Percentiles rank a stretch among this genome's conserved stretches.
These are phyloP conservation scores for Chrosomus eos DNA, from an alignment of 2,797 vertebrate genomes.

Conservation along the genomic window DNA sequence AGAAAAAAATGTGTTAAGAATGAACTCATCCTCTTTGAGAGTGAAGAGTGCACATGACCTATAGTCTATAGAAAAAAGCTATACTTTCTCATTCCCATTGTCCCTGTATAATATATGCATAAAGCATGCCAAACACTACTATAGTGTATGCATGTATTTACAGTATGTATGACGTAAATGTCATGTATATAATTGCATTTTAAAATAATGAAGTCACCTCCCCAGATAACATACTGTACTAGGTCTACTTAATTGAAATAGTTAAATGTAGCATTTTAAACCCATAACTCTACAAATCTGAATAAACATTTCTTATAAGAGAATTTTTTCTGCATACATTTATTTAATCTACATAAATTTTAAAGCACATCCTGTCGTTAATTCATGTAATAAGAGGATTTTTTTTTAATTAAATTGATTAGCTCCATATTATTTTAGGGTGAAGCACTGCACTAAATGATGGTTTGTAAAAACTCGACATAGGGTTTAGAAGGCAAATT, in stretches of 20 bases:
- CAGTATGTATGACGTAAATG: background rate
- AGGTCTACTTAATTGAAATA: background rate
- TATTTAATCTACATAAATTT: background rate
- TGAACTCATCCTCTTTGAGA: background rate
- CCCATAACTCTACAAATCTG: background rate
- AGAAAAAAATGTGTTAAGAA: background rate
- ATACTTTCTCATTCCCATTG: background rate
- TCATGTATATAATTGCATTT: background rate
- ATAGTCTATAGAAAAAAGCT: background rate
- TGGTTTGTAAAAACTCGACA: background rate
- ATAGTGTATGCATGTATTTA: background rate
- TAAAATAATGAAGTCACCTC: background rate
- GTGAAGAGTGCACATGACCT: conserved; percentile 2
- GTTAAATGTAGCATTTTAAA: background rate
- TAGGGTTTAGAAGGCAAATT: conserved; percentile 4
- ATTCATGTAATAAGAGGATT: background rate
- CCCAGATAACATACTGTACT: background rate
- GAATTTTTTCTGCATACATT: background rate
- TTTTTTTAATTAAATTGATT: background rate
- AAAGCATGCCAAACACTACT: background rate
- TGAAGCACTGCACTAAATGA: background rate
- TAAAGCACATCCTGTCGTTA: background rate
- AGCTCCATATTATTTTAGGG: background rate
- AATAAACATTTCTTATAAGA: background rate
- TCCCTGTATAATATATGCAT: background rate